These are phyloP conservation scores for Deroplatys truncata DNA, from an alignment of 2,888 invertebrate genomes.

Conservation along the genomic window DNA sequence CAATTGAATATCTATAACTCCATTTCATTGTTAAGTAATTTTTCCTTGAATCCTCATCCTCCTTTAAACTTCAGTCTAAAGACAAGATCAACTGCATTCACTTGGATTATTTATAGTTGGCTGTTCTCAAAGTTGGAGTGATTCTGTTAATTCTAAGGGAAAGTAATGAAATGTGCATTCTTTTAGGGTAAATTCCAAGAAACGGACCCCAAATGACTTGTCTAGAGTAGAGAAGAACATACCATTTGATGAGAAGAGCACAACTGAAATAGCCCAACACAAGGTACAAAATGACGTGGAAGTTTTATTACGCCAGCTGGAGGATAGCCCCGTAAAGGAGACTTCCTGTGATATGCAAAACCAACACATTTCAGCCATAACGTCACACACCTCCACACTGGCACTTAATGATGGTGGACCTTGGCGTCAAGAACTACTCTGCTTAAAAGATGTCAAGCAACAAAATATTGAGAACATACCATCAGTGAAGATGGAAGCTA, in stretches of 20 bases:
- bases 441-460: not conserved
- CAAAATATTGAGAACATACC: not conserved
- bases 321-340: conserved; percentile 28
- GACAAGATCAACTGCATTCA: too few relatives aligned
- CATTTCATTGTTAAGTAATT: too few relatives aligned
- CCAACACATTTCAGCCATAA: not conserved
- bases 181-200: not conserved
- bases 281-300: conserved; percentile 37
- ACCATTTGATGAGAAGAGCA: conserved; percentile 36
- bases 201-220: not conserved
- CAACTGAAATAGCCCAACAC: conserved; percentile 38
- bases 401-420: conserved; percentile 27
- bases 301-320: conserved; percentile 42
- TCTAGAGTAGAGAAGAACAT: conserved; percentile 24
- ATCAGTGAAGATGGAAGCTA: conserved; percentile 27
- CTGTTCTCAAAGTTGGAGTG: too few relatives aligned
- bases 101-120: too few relatives aligned
- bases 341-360: not conserved
- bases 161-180: too few relatives aligned
- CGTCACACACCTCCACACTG: not conserved
- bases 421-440: not conserved
- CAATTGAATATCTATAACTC: too few relatives aligned
- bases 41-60: too few relatives aligned
- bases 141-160: too few relatives aligned
- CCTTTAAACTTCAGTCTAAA: too few relatives aligned